These are phyloP conservation scores for Ophioderma brevispina DNA, from an alignment of 35 echinoderm and acorn worm species.

Conservation along the genomic window DNA sequence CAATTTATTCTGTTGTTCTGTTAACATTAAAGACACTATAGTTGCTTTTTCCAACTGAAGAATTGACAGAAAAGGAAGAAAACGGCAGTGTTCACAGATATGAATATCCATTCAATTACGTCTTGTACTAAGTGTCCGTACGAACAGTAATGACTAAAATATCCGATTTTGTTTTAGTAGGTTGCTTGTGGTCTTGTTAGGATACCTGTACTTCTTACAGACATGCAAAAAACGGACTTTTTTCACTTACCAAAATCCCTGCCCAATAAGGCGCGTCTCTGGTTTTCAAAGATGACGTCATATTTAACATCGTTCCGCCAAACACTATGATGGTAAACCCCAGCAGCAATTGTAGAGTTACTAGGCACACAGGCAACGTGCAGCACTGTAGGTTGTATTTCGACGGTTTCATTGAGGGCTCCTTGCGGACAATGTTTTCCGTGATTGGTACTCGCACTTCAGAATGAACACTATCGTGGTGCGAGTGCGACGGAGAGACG, in stretches of 20 bases:
- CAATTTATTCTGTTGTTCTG: too few species aligned
- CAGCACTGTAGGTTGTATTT: constrained; percentile 97
- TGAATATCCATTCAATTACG: too few species aligned
- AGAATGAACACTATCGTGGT: constrained; percentile 52
- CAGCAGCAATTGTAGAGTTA: constrained; percentile 85
- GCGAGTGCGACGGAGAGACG: constrained; percentile 46
- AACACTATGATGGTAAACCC: constrained; percentile 89
- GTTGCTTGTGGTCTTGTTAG: too few species aligned
- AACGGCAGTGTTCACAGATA: too few species aligned
- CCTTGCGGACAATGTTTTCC: constrained; percentile 44
- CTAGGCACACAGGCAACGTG: constrained; percentile 85
- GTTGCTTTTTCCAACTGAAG: too few species aligned
- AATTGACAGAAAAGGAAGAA: too few species aligned
- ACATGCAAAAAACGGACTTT: too few species aligned
- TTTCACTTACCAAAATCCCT: constrained; percentile 86
- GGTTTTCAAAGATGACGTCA: constrained; percentile 84
- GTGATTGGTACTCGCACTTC: constrained; percentile 66
- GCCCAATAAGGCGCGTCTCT: constrained; percentile 98
- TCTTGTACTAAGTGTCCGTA: too few species aligned
- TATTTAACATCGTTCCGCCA: constrained; percentile 89
- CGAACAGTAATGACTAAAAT: too few species aligned
- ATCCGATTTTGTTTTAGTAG: too few species aligned
- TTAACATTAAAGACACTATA: too few species aligned
- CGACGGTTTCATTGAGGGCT: constrained; percentile 17
- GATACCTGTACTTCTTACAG: too few species aligned